Evolutionary conservation across 2,888 invertebrate genomes (phyloP).

Genomic region (Orgyia antiqua): DNA sequence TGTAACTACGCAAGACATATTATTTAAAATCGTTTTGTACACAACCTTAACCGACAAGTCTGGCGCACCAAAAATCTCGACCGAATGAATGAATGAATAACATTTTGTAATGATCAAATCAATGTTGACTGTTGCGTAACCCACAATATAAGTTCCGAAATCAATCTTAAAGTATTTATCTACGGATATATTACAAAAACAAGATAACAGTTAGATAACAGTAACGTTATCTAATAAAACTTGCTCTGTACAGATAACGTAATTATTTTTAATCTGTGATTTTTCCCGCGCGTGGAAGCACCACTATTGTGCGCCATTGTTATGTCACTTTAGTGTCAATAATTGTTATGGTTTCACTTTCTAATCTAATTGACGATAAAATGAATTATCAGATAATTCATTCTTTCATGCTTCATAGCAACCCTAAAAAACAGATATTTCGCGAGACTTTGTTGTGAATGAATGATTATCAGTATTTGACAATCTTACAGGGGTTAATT

Average conservation of each 20-base stretch:
- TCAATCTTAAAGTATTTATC: conserved; percentile 21
- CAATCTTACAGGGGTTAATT: too few relatives aligned
- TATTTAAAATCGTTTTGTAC: background rate
- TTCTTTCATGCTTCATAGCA: too few relatives aligned
- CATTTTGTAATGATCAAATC: conserved; percentile 30
- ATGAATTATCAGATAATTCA: conserved; percentile 14
- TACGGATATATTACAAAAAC: conserved; percentile 18
- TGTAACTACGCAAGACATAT: too few relatives aligned
- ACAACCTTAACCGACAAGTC: conserved; percentile 24
- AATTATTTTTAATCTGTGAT: conserved; percentile 26
- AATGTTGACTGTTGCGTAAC: conserved; percentile 22
- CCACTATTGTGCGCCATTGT: conserved; percentile 21
- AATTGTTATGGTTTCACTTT: conserved; percentile 24
- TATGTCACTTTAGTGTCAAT: conserved; percentile 26
- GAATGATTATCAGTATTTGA: too few relatives aligned
- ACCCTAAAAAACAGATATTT: too few relatives aligned
- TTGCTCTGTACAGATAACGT: conserved; percentile 21
- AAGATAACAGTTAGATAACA: conserved; percentile 21
- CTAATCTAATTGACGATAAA: conserved; percentile 12
- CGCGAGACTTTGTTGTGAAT: too few relatives aligned
- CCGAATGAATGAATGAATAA: conserved; percentile 30
- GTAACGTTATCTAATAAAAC: conserved; percentile 17
- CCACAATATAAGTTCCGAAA: conserved; percentile 19
- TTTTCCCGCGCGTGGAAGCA: conserved; percentile 25
- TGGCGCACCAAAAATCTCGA: conserved; percentile 15